Base-by-base conservation (phyloP, 2,113 vertebrate species). In the Odobenus rosmarus region DNA sequence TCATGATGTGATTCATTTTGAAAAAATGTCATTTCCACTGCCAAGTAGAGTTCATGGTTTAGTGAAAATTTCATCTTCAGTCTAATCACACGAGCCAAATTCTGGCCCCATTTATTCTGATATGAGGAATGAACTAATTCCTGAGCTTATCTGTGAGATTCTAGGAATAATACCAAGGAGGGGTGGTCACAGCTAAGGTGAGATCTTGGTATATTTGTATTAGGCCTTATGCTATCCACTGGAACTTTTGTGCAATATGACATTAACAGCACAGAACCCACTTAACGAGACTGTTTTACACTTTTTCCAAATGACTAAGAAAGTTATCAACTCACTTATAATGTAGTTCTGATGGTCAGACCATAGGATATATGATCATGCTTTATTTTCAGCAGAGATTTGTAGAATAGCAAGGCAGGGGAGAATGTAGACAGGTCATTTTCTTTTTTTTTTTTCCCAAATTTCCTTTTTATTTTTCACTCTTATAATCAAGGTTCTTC, bases 1-100 rank as follows among this genome's bases (percentile, higher is more conserved):
- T 98, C 97, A 42, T 86, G 97, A 97, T 96, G 92, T 98, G 98
- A 98, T 98, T 98, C 95, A 81, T 98, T 98, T 97, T 98, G 97
- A 98, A 87, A 98, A 98, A 98, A 97, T 95, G 97, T 97, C 97
- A 98, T 98, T 99, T 98, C 88, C 57, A 97, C 46, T 98, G 97
- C 96, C 97, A 98, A 98, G 89, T 92, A 18, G 0, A 95, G 97
- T 98, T 98, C 97, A 98, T 94, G 97, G 97, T 97, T 98, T 98
- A 97, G 96, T 98, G 98, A 97, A 98, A 98, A 98, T 98, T 98
- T 85, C 86, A 93, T 97, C 95, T 98, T 98, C 93, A 1, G 11
- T 90, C 69, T 97, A 85, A 97, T 83, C 57, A 72, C 39, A 62
- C 1, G 7, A 86, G 77, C 46, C 85, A 96, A 74, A 90, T 94